Percentiles rank a stretch among this genome's conserved stretches.
phyloP scores from a whole-genome alignment of 64 coral and sea anemone species.

The Platygyra sinensis region DNA sequence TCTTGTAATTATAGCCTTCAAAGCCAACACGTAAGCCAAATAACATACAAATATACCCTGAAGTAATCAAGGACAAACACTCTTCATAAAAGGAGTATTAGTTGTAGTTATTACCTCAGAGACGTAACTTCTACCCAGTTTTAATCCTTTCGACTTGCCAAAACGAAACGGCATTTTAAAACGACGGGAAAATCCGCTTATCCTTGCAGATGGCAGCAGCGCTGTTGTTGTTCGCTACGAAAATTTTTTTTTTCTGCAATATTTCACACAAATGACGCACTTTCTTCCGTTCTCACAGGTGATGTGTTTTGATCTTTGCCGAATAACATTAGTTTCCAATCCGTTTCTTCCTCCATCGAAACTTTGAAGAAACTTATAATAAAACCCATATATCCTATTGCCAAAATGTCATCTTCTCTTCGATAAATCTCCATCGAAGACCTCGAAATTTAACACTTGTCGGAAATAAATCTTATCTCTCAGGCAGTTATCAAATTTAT shows the following conservation, averaged over 20 bases:
- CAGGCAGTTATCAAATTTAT: background rate
- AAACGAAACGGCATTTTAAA: slow-evolving; percentile 48
- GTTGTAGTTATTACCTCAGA: background rate
- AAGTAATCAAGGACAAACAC: background rate
- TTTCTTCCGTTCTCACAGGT: background rate
- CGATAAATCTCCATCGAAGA: background rate
- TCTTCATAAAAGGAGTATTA: background rate
- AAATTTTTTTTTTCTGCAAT: background rate
- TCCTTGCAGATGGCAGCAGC: background rate
- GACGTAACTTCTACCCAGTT: background rate
- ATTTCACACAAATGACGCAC: background rate
- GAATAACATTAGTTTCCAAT: background rate
- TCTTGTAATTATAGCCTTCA: too few species aligned
- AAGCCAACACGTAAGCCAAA: too few species aligned
- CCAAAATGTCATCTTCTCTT: background rate
- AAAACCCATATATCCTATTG: background rate
- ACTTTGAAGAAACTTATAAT: background rate
- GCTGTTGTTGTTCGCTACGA: background rate
- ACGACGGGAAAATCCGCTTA: background rate
- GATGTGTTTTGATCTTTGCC: background rate
- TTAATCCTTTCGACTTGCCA: slow-evolving; percentile 42
- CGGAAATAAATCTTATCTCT: background rate
- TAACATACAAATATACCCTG: too few species aligned
- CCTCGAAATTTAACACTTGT: background rate
- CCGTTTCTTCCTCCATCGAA: background rate